Conservation (phyloP, 2,888 invertebrate species). For the Lacanobia oleracea region DNA sequence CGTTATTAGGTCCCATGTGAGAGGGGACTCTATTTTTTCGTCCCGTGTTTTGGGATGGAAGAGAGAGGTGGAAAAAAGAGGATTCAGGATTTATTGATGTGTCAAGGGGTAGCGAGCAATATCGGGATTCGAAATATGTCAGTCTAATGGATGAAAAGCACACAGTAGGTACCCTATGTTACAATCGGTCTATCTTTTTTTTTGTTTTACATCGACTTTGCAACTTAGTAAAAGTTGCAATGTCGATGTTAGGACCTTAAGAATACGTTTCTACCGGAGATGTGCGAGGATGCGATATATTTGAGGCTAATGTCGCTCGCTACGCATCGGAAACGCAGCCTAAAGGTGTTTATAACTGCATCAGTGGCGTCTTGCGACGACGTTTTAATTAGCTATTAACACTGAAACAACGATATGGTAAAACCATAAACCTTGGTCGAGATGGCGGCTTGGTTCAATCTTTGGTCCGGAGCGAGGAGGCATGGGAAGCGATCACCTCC, state of each 20-base stretch:
- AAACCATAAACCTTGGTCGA: constrained; percentile 17
- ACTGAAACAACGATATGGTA: constrained; percentile 8
- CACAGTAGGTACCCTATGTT: background rate
- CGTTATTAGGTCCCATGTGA: constrained; percentile 51
- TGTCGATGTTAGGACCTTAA: background rate
- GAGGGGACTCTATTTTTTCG: constrained; percentile 34
- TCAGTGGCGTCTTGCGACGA: constrained; percentile 8
- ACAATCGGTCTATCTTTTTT: background rate
- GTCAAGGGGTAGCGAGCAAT: constrained; percentile 33
- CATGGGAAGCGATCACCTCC: too few relatives aligned
- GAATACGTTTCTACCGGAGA: too few relatives aligned
- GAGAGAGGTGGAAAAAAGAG: constrained; percentile 7
- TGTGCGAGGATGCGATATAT: too few relatives aligned
- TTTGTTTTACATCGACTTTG: background rate
- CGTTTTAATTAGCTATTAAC: constrained; percentile 28
- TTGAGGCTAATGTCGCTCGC: too few relatives aligned
- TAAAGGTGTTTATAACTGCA: constrained; percentile 6
- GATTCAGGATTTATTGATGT: constrained; percentile 34
- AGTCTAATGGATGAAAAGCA: constrained; percentile 23
- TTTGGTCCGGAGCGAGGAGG: too few relatives aligned
- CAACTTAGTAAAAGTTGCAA: too few relatives aligned
- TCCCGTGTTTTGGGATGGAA: constrained; percentile 7
- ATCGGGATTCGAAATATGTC: constrained; percentile 16
- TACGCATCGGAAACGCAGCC: too few relatives aligned
- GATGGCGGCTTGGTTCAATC: too few relatives aligned